These are phyloP conservation scores for Drosophila infuscata DNA, from an alignment of 2,888 invertebrate genomes.

Conservation along the genomic window DNA sequence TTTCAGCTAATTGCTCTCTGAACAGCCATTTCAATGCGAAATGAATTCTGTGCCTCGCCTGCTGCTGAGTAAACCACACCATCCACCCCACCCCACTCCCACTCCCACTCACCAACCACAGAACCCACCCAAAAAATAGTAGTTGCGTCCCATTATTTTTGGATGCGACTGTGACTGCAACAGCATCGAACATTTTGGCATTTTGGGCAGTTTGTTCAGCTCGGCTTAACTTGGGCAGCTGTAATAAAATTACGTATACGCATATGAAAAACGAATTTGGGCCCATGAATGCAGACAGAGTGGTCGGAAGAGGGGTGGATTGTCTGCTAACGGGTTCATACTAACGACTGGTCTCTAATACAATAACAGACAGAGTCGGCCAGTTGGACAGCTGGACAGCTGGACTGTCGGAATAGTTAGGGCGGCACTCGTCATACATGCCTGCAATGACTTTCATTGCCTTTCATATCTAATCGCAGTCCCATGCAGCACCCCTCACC, in stretches of 20 bases:
- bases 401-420: conserved; percentile 36
- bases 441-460: conserved; percentile 76
- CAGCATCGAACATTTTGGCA: conserved; percentile 17
- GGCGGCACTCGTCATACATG: conserved; percentile 43
- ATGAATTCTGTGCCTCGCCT: conserved; percentile 72
- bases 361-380: conserved; percentile 35
- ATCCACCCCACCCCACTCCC: background rate
- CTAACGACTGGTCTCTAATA: conserved; percentile 45
- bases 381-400: conserved; percentile 8
- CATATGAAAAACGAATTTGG: conserved; percentile 65
- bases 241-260: conserved; percentile 80
- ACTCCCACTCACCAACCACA: background rate
- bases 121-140: conserved; percentile 16
- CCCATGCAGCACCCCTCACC: conserved; percentile 23
- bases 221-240: conserved; percentile 42
- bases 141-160: conserved; percentile 65
- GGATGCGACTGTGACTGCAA: conserved; percentile 21
- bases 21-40: conserved; percentile 81
- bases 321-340: background rate
- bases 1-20: conserved; percentile 82
- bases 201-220: conserved; percentile 22
- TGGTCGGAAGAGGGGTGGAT: fast-evolving
- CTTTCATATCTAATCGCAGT: conserved; percentile 77
- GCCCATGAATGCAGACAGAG: conserved; percentile 12
- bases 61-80: conserved; percentile 15